Evolutionary conservation across 2,888 invertebrate species (phyloP), one percentile per base, ranked within the genome.

Genomic region (Atrina japonica): DNA sequence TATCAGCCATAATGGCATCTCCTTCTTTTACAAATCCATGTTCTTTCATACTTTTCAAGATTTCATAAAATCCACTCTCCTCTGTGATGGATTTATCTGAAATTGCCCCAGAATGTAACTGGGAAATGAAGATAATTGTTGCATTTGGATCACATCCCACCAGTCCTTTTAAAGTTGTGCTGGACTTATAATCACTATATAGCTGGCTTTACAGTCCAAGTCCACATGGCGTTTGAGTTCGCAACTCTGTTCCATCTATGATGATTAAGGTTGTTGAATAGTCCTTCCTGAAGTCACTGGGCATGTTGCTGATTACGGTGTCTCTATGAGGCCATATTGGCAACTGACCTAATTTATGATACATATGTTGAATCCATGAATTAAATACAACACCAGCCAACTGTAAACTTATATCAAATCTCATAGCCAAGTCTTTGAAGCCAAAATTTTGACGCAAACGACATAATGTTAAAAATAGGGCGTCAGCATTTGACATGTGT

Each of bases 351-450:
- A 69, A 68, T 23, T 59, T 53, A 14, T 58, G 65, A 50, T 66
- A 74, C 75, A 76, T 76, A 43, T 70, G 66, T 47, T 75, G 66
- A 9, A 77, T 67, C 72, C 70, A 77, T 25, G 43, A 41, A 40
- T 66, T 40, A 41, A 77, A 75, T 18, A 73, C 27, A 14, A 55
- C 55, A 16, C 74, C 66, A 29, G 70, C 55, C 49, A 67, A 63
- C 47, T 71, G 66, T 25, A 60, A 53, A 18, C 65, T 67, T 1
- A 75, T 40, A 9, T 60, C 14, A 43, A 75, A 77, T 11, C 59
- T 11, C 45, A 65, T 53, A 9, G 65, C 70, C 2, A 75, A 11
- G 43, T 75, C 72, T 55, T 73, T 68, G 11, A 73, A 66, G 21
- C 68, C 56, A 45, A 68, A 69, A 47, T 71, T 61, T 7, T 70